phyloP scores from a whole-genome alignment of 2,113 vertebrate genomes.

The Brachyhypopomus gauderio region DNA sequence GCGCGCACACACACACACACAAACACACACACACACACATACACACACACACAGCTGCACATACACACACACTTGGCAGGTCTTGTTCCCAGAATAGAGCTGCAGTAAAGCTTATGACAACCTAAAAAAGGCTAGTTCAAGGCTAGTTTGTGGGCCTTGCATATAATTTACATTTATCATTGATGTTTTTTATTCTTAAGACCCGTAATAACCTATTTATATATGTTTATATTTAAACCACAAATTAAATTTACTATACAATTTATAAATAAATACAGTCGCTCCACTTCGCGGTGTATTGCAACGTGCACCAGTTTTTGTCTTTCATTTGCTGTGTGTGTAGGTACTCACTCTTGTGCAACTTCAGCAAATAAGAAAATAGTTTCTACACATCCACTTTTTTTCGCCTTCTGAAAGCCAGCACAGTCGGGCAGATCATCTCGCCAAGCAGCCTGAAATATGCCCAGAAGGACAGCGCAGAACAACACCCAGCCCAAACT shows the following conservation, averaged over 20 bases:
- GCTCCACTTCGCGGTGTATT: too few species aligned
- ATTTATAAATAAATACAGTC: too few species aligned
- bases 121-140: not conserved
- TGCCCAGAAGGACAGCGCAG: conserved; percentile 26
- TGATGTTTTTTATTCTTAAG: not conserved
- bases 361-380: not conserved
- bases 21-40: too few species aligned
- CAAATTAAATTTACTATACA: too few species aligned
- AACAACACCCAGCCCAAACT: conserved; percentile 32
- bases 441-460: conserved; percentile 17
- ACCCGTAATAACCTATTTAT: too few species aligned
- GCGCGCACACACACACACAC: conserved; percentile 2
- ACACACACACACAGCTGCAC: not conserved
- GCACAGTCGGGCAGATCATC: not conserved
- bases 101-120: not conserved
- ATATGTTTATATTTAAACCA: too few species aligned
- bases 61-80: conserved; percentile 9
- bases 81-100: conserved; percentile 14
- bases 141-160: not conserved
- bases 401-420: not conserved
- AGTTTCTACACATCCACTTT: not conserved
- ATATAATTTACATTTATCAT: not conserved
- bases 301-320: not conserved
- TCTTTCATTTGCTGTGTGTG: not conserved
- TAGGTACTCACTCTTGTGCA: not conserved